A percentile compares a stretch with the other conserved stretches of the same genome.
Conservation (phyloP, 2,113 vertebrate genomes). For the Patagioenas fasciata region DNA sequence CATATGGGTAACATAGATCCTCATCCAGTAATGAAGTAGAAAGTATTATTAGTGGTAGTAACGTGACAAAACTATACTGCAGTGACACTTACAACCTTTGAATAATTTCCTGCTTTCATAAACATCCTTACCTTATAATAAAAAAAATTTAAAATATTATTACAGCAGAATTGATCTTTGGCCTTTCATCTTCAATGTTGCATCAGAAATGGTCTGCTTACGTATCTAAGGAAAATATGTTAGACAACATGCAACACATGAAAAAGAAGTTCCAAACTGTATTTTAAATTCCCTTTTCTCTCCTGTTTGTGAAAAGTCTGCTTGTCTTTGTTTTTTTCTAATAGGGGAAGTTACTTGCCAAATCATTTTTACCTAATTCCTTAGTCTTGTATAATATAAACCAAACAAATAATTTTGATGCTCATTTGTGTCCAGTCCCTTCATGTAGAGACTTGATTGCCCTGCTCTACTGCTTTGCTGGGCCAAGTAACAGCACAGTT, state of each 20-base stretch:
- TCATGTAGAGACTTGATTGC: neutral
- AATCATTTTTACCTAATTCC: neutral
- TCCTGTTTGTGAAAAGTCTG: neutral
- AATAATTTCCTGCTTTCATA: neutral
- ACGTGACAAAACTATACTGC: neutral
- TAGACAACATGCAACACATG: fast-evolving
- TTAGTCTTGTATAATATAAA: neutral
- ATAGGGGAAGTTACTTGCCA: neutral
- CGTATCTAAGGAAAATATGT: neutral
- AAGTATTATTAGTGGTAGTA: neutral
- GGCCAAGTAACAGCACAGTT: neutral
- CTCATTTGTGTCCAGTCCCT: neutral
- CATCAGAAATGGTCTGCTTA: neutral
- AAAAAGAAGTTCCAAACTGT: neutral
- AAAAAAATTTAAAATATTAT: neutral
- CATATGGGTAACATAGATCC: neutral
- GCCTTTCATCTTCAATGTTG: neutral
- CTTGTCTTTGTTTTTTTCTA: neutral
- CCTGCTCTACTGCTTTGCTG: neutral
- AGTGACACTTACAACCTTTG: neutral
- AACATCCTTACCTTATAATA: neutral
- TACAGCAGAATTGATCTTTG: neutral
- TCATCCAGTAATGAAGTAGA: neutral
- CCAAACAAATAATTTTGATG: neutral
- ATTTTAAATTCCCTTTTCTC: neutral